phyloP scores from a whole-genome alignment of 2,888 invertebrate genomes.

The Phlogophora meticulosa region DNA sequence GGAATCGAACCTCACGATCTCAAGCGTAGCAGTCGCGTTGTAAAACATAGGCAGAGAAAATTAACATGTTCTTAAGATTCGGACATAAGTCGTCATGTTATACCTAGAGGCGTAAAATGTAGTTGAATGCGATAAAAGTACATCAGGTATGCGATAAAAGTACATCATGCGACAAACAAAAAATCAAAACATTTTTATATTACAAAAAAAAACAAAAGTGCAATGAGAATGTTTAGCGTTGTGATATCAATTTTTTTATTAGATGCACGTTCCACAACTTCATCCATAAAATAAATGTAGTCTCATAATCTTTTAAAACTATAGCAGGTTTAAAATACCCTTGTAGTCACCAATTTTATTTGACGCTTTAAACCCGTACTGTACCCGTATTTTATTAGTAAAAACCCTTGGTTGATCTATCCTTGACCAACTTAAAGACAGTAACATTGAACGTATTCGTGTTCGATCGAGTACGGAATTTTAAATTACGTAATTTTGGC shows the following conservation, averaged over 20 bases:
- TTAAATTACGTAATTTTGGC: slow-evolving; percentile 26
- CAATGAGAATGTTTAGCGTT: not conserved
- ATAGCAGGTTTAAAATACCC: not conserved
- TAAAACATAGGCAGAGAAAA: too few species aligned
- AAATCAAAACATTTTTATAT: too few species aligned
- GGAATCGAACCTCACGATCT: too few species aligned
- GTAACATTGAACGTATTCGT: slow-evolving; percentile 22
- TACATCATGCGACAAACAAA: too few species aligned
- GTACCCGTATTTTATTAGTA: slow-evolving; percentile 26
- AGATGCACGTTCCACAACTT: not conserved
- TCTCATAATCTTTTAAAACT: not conserved
- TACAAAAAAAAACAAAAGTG: not conserved
- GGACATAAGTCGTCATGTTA: too few species aligned
- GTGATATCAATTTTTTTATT: not conserved
- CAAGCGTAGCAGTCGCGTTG: too few species aligned
- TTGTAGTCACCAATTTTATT: not conserved
- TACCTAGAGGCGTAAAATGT: too few species aligned
- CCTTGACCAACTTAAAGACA: slow-evolving; percentile 48
- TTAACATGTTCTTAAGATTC: too few species aligned
- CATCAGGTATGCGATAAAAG: too few species aligned
- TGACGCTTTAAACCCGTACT: slow-evolving; percentile 8
- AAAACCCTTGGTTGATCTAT: slow-evolving; percentile 25
- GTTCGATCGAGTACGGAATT: slow-evolving; percentile 40
- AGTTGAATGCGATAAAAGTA: not conserved
- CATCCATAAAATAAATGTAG: not conserved